Conservation (phyloP, 2,797 vertebrate species). For the Lutjanus argentimaculatus region DNA sequence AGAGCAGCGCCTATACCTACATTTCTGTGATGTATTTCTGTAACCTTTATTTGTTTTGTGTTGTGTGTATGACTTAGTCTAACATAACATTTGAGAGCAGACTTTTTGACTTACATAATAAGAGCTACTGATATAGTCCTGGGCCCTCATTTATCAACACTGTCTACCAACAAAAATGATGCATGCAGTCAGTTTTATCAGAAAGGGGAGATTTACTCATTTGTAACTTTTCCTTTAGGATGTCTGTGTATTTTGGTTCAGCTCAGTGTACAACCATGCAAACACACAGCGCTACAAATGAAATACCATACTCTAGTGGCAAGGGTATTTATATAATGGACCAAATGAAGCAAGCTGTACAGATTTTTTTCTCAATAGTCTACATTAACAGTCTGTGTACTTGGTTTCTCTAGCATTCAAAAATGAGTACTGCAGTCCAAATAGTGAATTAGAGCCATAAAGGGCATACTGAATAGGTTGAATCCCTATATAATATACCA, state of each 20-base stretch:
- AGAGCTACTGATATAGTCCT: slow-evolving; percentile 8
- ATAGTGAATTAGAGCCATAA: no score
- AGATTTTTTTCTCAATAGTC: not conserved
- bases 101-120: slow-evolving; percentile 17
- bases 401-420: not conserved
- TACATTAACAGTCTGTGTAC: not conserved
- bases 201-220: not conserved
- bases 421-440: no score
- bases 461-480: no score
- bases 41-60: slow-evolving; percentile 45
- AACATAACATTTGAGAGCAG: slow-evolving; percentile 23
- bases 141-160: slow-evolving; percentile 53
- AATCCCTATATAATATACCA: no score
- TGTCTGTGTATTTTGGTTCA: not conserved
- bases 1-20: slow-evolving; percentile 10
- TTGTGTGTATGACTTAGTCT: slow-evolving; percentile 35
- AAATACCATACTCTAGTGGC: not conserved
- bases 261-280: not conserved
- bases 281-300: not conserved
- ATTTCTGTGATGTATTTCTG: slow-evolving; percentile 55
- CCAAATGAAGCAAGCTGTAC: not conserved
- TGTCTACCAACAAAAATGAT: not conserved
- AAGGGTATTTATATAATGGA: not conserved
- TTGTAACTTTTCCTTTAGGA: not conserved
- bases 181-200: not conserved